phyloP scores from a whole-genome alignment of 2,888 invertebrate species.

The Phragmatobia fuliginosa region DNA sequence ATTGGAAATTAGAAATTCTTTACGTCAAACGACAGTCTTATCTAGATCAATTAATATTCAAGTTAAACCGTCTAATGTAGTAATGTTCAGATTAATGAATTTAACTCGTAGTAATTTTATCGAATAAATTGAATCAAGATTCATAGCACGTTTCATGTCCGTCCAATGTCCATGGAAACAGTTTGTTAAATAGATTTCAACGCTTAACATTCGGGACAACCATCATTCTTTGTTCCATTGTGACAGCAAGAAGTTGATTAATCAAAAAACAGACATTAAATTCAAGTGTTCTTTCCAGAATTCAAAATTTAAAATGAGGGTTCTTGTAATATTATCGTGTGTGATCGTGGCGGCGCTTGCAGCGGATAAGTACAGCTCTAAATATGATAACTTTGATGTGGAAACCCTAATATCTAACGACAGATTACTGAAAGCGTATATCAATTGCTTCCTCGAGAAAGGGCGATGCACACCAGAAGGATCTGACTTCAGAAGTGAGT shows the following conservation, averaged over 20 bases:
- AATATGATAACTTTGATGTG: constrained; percentile 91
- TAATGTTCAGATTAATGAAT: constrained; percentile 26
- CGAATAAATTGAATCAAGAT: constrained; percentile 53
- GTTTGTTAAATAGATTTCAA: constrained; percentile 57
- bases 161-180: constrained; percentile 60
- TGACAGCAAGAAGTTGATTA: constrained; percentile 48
- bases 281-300: constrained; percentile 56
- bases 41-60: constrained; percentile 17
- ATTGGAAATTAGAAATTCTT: neutral
- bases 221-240: constrained; percentile 52
- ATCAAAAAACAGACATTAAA: constrained; percentile 38
- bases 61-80: constrained; percentile 16
- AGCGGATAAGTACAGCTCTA: constrained; percentile 88
- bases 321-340: constrained; percentile 68
- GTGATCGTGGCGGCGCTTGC: constrained; percentile 68
- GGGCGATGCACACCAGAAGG: constrained; percentile 91
- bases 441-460: constrained; percentile 90
- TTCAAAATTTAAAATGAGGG: constrained; percentile 67
- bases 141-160: constrained; percentile 60
- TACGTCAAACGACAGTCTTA: neutral
- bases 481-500: constrained; percentile 90
- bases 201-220: constrained; percentile 59
- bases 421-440: constrained; percentile 89
- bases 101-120: constrained; percentile 27
- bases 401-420: constrained; percentile 90